Evolutionary conservation across 1,140 invertebrate genomes (phyloP), one percentile per base, ranked within the genome.

Genomic region (Melitaea cinxia): DNA sequence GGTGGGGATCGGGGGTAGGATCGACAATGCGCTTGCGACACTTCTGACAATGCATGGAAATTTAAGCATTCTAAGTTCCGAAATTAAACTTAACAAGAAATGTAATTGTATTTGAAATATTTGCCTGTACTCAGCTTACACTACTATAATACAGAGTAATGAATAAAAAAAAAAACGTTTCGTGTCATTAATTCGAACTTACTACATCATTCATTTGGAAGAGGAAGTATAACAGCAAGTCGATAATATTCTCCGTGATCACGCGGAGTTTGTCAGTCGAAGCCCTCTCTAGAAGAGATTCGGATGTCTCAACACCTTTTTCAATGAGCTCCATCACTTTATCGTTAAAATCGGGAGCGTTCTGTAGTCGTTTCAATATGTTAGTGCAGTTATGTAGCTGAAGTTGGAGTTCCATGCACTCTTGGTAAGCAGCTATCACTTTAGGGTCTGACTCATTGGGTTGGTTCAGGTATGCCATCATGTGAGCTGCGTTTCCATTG

Each of bases 391-490:
- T 90, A 57, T 91, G 89, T 26, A 91, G 58, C 57, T 91, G 91
- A 28, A 89, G 88, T 59, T 91, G 91, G 4, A 91, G 68, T 55
- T 91, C 89, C 69, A 91, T 83, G 69, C 91, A 91, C 70, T 95
- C 95, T 80, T 96, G 95, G 89, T 97, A 98, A 0, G 95, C 94
- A 15, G 94, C 91, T 9, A 95, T 89, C 42, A 98, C 95, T 80
- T 95, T 95, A 23, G 93, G 91, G 60, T 94, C 93, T 9, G 93
- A 91, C 21, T 94, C 94, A 47, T 92, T 93, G 65, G 92, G 92
- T 69, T 94, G 93, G 73, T 94, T 94, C 26, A 96, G 93, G 78
- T 96, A 97, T 30, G 95, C 94, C 77, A 96, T 94, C 92, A 96
- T 94, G 76, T 97, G 95, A 21, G 94, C 93, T 1, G 96, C 93